Base-by-base conservation (phyloP, 2,113 vertebrate species). In the Syngnathoides biaculeatus region DNA sequence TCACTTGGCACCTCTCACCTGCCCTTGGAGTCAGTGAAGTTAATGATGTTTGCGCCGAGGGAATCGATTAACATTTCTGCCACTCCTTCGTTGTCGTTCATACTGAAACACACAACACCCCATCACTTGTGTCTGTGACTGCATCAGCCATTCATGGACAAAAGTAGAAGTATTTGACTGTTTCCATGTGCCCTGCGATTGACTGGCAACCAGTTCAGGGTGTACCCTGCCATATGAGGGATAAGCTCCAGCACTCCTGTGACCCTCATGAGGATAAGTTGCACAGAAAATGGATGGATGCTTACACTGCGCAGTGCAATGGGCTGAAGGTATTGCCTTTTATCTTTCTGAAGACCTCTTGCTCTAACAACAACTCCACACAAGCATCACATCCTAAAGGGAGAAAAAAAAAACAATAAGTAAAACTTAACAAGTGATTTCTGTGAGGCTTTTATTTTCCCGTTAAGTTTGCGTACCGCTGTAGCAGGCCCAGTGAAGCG, bases 291-390 rank as follows among this genome's bases (percentile, higher is more conserved):
- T n/a, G n/a, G n/a, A n/a, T n/a, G n/a, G n/a, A n/a, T n/a, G 75
- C 97, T 97, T 95, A 99, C 97, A 99, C 96, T 67, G 97, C 97
- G 89, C 97, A 99, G 92, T 98, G 97, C 85, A 99, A 92, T 0
- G 97, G 95, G 86, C 94, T 97, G 88, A 99, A 99, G 63, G 94
- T 88, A 91, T 98, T 98, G 83, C 97, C 96, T 87, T 96, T 94
- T 67, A 90, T 91, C 87, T 94, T 95, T 82, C 93, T 94, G 87
- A 96, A 95, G 79, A 91, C 86, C 61, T 97, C 95, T 74, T 97
- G 94, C 81, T 98, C 95, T 72, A 99, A 85, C 73, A 99, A 89
- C 71, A 97, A 90, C 87, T 98, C 97, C 80, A 98, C 97, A 91
- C 97, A 99, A 0, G 94, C 94, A 72, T 98, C 96, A 7, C 98